Base-by-base conservation (phyloP, 2,888 invertebrate genomes). In the Tyria jacobaeae region DNA sequence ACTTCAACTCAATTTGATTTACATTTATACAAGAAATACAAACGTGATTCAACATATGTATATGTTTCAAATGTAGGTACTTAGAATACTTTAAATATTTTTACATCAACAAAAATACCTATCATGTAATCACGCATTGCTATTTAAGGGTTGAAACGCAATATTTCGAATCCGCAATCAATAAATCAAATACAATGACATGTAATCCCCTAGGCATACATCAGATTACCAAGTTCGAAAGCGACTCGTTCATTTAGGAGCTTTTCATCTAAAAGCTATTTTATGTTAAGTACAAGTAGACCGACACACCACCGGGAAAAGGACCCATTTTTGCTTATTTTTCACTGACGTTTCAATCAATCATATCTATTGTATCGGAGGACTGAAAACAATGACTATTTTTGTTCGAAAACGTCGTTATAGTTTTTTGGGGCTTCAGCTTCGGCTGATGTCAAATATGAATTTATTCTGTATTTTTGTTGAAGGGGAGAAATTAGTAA, bases 181-280 rank as follows among this genome's bases (percentile, higher is more conserved):
- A 74, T 74, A 64, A 74, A 74, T 74, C 72, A 73, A 64, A 66
- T 31, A 53, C 62, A 48, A 64, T 49, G 68, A 64, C 68, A 24
- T 59, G 57, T 44, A 39, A 31, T 56, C 41, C 76, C 62, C 66
- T 53, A 10, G 73, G 71, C 67, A 72, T 63, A 60, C 60, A 64
- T 55, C 63, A 76, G 71, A 68, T 65, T 69, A 58, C 54, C 25
- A 49, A 62, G 51, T 65, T 76, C 80, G 74, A 54, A 15, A 66
- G 74, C 70, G 70, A 75, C 75, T 72, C 78, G 73, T 72, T 80
- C 81, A 81, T 81, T 79, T 77, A 75, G 67, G 72, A 71, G 77
- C 85, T 89, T 87, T 87, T 83, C 86, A 86, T 82, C 81, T 92
- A 90, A 92, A 91, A 92, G 92, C 91, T 81, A 92, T 92, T 90